Evolutionary conservation across 2,797 vertebrate species (phyloP), one percentile per base, ranked within the genome.

Genomic region (Leuciscus waleckii): DNA sequence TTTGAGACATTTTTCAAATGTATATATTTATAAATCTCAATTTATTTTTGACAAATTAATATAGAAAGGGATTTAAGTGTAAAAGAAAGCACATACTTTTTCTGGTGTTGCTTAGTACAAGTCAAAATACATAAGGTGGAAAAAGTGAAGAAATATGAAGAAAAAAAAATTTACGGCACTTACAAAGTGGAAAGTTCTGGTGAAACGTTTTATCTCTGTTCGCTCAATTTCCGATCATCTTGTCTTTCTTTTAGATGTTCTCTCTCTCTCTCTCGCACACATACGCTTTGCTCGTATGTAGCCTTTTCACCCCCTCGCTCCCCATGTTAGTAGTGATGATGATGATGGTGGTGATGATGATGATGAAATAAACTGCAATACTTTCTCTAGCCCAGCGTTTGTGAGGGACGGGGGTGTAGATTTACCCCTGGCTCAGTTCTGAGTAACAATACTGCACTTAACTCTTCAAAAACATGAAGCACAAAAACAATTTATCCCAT

Each of bases 381-480:
- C 92, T 94, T 95, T 96, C 93, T 94, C 90, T 90, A 90, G 93
- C 94, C 93, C 91, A 90, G 94, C 93, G 92, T 94, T 95, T 94
- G 91, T 92, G 90, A 91, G 92, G 93, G 91, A 92, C 79, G 82
- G 79, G 87, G 81, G 84, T 67, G 85, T 84, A 93, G 94, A 90
- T 93, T 95, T 92, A 95, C 95, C 95, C 93, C 94, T 93, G 95
- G 94, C 95, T 93, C 94, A 93, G 94, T 95, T 93, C 93, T 93
- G 93, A 94, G 92, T 94, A 94, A 94, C 95, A 94, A 93, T 93
- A 94, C 92, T 90, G 93, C 94, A 93, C 92, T 93, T 92, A 90
- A 92, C 92, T 92, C 94, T 94, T 94, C 92, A 94, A 95, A 95
- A 96, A 93, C 94, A 87, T 69, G 61, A 89, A 85, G 85, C 82